phyloP scores from a whole-genome alignment of 1,140 invertebrate genomes.

The Drosophila lowei region DNA sequence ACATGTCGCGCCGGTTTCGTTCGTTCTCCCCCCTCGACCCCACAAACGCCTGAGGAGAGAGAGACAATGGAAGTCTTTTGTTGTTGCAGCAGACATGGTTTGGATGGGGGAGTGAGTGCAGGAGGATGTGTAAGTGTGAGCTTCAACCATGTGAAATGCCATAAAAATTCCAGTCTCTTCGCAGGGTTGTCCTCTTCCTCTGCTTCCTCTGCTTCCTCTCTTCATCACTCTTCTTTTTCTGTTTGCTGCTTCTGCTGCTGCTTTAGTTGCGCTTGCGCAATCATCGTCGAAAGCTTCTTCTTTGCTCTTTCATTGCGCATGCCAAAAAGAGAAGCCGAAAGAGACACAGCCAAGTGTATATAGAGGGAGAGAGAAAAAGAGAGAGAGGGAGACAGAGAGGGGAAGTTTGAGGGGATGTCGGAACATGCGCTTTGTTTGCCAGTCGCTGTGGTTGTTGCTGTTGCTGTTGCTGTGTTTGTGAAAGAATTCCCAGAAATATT shows the following conservation, averaged over 20 bases:
- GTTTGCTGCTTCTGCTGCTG: background rate
- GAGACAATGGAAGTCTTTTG: slow-evolving; percentile 61
- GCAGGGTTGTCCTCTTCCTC: background rate
- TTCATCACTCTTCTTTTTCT: slow-evolving; percentile 3
- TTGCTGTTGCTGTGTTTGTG: slow-evolving; percentile 27
- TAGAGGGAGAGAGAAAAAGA: background rate
- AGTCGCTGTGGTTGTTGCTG: slow-evolving; percentile 34
- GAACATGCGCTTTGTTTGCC: slow-evolving; percentile 65
- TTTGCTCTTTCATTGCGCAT: slow-evolving; percentile 61
- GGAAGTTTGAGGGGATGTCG: slow-evolving; percentile 38
- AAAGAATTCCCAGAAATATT: slow-evolving; percentile 73
- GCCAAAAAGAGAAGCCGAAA: slow-evolving; percentile 40
- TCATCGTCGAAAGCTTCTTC: slow-evolving; percentile 57
- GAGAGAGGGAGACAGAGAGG: background rate
- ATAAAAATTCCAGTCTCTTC: slow-evolving; percentile 66
- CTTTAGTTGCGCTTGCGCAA: slow-evolving; percentile 67
- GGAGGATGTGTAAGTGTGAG: slow-evolving; percentile 56
- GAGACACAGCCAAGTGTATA: slow-evolving; percentile 2
- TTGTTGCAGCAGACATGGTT: slow-evolving; percentile 33
- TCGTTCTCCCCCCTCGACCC: slow-evolving; percentile 3
- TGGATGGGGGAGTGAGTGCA: slow-evolving; percentile 2
- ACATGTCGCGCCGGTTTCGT: slow-evolving; percentile 64
- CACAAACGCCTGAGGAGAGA: slow-evolving; percentile 12
- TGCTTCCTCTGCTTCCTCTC: background rate
- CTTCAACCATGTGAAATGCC: slow-evolving; percentile 65